Percentiles rank a stretch among this genome's conserved stretches.
Evolutionary conservation across 2,888 invertebrate species (phyloP).

Genomic region (Theretra japonica): DNA sequence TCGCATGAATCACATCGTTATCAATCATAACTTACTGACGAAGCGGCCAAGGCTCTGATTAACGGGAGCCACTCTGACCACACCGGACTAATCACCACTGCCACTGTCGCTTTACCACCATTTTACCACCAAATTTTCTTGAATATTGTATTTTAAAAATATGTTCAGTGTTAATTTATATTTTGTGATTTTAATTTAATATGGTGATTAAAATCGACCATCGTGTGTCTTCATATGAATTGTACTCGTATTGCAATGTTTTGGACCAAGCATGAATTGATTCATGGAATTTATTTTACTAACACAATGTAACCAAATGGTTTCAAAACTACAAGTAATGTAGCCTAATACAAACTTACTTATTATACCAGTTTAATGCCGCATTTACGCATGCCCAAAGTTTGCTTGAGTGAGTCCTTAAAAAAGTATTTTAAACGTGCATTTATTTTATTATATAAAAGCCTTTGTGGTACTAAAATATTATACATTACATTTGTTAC

Average conservation of each 20-base stretch:
- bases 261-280: no score
- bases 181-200: no score
- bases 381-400: no score
- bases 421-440: not conserved
- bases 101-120: conserved; percentile 36
- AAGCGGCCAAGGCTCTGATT: conserved; percentile 65
- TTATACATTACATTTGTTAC: not conserved
- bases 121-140: conserved; percentile 26
- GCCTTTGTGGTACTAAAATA: not conserved
- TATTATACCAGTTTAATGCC: no score
- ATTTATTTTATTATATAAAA: not conserved
- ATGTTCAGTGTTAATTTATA: not conserved
- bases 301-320: no score
- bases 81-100: conserved; percentile 50
- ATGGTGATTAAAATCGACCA: no score
- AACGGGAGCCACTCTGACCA: conserved; percentile 48
- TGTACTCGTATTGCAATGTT: no score
- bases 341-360: no score
- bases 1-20: conserved; percentile 65
- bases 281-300: no score
- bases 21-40: conserved; percentile 81
- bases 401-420: no score
- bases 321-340: no score
- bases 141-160: not conserved
- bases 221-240: no score